phyloP scores from a whole-genome alignment of 1,140 invertebrate genomes.

The Trichonephila clavipes region DNA sequence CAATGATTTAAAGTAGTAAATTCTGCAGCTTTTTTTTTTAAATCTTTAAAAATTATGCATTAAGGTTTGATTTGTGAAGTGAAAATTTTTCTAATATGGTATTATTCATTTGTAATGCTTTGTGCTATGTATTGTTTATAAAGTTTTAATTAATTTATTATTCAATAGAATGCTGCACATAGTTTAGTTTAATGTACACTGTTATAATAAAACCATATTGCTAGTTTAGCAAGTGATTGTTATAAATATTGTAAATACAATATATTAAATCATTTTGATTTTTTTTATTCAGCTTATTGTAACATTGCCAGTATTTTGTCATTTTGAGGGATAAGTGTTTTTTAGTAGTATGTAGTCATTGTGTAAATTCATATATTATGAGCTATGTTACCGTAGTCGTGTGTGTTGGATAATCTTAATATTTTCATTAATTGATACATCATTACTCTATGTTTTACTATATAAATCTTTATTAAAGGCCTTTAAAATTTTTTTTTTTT shows the following conservation, averaged over 20 bases:
- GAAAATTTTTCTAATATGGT: too few species aligned
- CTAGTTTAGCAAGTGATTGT: not conserved
- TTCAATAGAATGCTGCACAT: not conserved
- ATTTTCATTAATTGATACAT: not conserved
- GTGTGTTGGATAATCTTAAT: not conserved
- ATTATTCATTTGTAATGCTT: not conserved
- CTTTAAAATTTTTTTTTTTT: too few species aligned
- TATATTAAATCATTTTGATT: not conserved
- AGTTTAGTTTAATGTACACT: constrained; percentile 15
- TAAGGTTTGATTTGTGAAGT: too few species aligned
- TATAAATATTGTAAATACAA: constrained; percentile 7
- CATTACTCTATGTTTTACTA: not conserved
- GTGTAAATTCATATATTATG: not conserved
- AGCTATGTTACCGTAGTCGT: not conserved
- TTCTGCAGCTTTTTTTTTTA: too few species aligned
- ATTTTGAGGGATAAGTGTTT: not conserved
- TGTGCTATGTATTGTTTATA: not conserved
- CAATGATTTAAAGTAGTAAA: too few species aligned
- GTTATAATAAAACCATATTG: not conserved
- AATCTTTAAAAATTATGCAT: too few species aligned
- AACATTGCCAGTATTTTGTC: constrained; percentile 31
- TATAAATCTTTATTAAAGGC: too few species aligned
- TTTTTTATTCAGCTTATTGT: not conserved
- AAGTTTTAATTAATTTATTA: not conserved
- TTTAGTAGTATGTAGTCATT: not conserved